These are phyloP conservation scores for Ennomos quercinarius DNA, from an alignment of 2,888 invertebrate species.

Conservation along the genomic window DNA sequence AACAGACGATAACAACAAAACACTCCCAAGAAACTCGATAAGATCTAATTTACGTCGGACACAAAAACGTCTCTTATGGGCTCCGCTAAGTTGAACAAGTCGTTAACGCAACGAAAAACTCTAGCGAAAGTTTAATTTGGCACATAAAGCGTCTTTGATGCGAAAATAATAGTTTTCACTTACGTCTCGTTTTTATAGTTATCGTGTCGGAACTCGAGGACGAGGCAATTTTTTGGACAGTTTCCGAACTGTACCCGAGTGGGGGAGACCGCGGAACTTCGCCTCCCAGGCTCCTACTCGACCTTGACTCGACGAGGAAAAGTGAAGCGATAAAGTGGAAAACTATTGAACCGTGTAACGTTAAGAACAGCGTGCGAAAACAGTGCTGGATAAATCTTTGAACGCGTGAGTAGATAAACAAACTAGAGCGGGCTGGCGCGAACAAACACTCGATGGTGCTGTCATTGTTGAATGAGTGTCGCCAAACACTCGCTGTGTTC, in stretches of 20 bases:
- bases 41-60: constrained; percentile 54
- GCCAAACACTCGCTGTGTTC: constrained; percentile 61
- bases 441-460: constrained; percentile 58
- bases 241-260: constrained; percentile 31
- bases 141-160: constrained; percentile 53
- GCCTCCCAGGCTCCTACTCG: constrained; percentile 22
- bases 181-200: constrained; percentile 51
- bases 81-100: constrained; percentile 52
- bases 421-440: constrained; percentile 53
- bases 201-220: constrained; percentile 43
- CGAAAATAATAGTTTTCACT: constrained; percentile 57
- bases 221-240: constrained; percentile 44
- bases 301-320: constrained; percentile 33
- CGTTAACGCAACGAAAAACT: constrained; percentile 56
- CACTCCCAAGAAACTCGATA: constrained; percentile 45
- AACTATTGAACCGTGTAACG: constrained; percentile 32
- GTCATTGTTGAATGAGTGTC: constrained; percentile 66
- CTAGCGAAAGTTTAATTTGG: constrained; percentile 54
- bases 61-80: constrained; percentile 53
- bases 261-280: constrained; percentile 25
- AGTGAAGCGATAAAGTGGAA: constrained; percentile 30
- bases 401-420: constrained; percentile 55
- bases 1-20: constrained; percentile 44
- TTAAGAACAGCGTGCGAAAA: constrained; percentile 36
- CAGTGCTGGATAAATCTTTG: constrained; percentile 59